Percentiles rank a stretch among this genome's conserved stretches.
These are phyloP conservation scores for Pterostichus madidus DNA, from an alignment of 2,888 invertebrate species.

Conservation along the genomic window DNA sequence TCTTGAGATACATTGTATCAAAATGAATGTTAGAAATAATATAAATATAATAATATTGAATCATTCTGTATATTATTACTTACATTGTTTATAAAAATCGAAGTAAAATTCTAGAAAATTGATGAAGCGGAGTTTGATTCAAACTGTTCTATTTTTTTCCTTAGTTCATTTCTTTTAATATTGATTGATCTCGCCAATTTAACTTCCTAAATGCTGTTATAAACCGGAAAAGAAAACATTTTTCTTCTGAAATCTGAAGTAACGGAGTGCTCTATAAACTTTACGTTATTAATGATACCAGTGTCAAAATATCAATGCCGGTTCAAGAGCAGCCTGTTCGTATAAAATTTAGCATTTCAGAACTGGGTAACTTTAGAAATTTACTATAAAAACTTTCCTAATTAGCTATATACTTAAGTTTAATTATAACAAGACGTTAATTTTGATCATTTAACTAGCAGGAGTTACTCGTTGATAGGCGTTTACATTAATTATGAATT, in stretches of 20 bases:
- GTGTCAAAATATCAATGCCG: conserved; percentile 26
- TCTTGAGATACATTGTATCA: no score
- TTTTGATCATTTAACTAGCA: conserved; percentile 34
- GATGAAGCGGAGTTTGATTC: neutral
- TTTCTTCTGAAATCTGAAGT: conserved; percentile 3
- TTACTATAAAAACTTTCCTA: conserved; percentile 41
- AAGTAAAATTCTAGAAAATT: neutral
- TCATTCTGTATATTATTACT: no score
- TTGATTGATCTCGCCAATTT: conserved; percentile 16
- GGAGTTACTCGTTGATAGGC: neutral
- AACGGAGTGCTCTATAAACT: conserved; percentile 7
- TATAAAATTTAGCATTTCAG: conserved; percentile 23
- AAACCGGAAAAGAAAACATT: conserved; percentile 51
- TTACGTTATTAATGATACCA: conserved; percentile 30
- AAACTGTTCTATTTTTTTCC: neutral
- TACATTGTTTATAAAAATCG: no score
- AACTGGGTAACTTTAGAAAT: conserved; percentile 49
- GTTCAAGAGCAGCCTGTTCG: conserved; percentile 7
- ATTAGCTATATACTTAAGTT: conserved; percentile 24
- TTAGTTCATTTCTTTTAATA: conserved; percentile 29
- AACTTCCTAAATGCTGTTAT: conserved; percentile 38
- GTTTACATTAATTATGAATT: conserved; percentile 24
- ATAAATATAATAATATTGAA: no score
- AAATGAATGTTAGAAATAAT: no score
- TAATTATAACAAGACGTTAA: conserved; percentile 47